Base-by-base conservation (phyloP, 1,140 invertebrate species). In the Probaryconus sp. region DNA sequence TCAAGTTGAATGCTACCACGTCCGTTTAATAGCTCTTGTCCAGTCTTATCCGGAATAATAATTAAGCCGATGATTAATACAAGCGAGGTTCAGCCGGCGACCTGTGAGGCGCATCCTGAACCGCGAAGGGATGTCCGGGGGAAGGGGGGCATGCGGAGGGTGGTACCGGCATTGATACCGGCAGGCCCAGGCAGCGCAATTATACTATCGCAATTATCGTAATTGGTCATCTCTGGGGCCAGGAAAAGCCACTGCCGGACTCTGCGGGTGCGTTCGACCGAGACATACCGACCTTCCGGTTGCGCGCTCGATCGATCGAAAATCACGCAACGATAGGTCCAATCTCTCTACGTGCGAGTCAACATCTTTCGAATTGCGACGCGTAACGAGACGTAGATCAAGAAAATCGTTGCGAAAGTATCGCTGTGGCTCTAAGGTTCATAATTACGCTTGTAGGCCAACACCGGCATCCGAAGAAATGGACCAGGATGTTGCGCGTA, bases 141-240 rank as follows among this genome's bases (percentile, higher is more conserved):
- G 42, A 42, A 33, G 45, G 67, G 30, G 9, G 21, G 43, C 38
- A n/a, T n/a, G n/a, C n/a, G n/a, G n/a, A n/a, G n/a, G n/a, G n/a
- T n/a, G n/a, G n/a, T n/a, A n/a, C n/a, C n/a, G n/a, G n/a, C n/a
- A n/a, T n/a, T n/a, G n/a, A n/a, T n/a, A 40, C 64, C 68, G 28
- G 9, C 2, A 60, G 60, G 33, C 13, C 48, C 43, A 78, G 75
- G 70, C 76, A 76, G 69, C 77, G 81, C 79, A 79, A 81, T 83
- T 83, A 72, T 55, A 69, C 68, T 55, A 78, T 79, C 80, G 81
- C 81, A 83, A 83, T 83, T 83, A 83, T 81, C 70, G 78, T 83
- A 83, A 83, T 83, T 81, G 80, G 78, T 70, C 42, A 75, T 78
- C 78, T 73, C 58, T 42, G 72, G 70, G 68, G 65, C 69, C 48